These are phyloP conservation scores for Synodontis membranacea DNA, from an alignment of 2,113 vertebrate species.

Conservation along the genomic window DNA sequence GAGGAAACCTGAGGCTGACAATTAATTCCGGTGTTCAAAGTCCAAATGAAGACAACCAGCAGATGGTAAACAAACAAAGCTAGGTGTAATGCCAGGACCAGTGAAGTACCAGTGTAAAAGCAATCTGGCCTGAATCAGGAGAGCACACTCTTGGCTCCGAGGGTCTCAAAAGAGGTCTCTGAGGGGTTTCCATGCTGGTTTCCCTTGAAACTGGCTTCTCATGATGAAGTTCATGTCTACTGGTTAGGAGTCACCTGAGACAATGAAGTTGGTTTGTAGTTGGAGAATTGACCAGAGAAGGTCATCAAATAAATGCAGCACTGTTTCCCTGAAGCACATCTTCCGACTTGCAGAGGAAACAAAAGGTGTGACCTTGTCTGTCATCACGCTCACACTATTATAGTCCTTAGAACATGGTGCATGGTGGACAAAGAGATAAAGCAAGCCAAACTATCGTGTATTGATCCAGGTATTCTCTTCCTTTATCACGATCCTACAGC, in stretches of 20 bases:
- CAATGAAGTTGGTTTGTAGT: constrained; percentile 43
- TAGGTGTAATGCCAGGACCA: constrained; percentile 48
- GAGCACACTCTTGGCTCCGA: constrained; percentile 38
- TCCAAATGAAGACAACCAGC: constrained; percentile 51
- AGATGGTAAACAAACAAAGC: constrained; percentile 46
- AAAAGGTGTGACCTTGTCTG: constrained; percentile 33
- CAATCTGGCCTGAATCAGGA: constrained; percentile 45
- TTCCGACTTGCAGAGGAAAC: constrained; percentile 37
- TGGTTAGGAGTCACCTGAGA: constrained; percentile 42
- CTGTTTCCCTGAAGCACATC: constrained; percentile 36
- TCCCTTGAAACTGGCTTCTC: constrained; percentile 31
- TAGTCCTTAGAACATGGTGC: constrained; percentile 9
- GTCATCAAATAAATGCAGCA: constrained; percentile 44
- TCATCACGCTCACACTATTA: constrained; percentile 23
- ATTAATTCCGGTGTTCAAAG: constrained; percentile 57
- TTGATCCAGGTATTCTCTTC: constrained; percentile 41
- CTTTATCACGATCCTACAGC: constrained; percentile 38
- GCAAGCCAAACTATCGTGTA: constrained; percentile 20
- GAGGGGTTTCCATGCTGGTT: constrained; percentile 23
- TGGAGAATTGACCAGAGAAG: constrained; percentile 33
- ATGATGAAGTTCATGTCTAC: constrained; percentile 48
- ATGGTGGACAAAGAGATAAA: constrained; percentile 40
- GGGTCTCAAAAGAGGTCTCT: constrained; percentile 35
- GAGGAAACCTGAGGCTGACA: constrained; percentile 49
- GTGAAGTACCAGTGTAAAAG: constrained; percentile 52